Percentiles rank a stretch among this genome's conserved stretches.
These are phyloP conservation scores for Columbina picui DNA, from an alignment of 2,113 vertebrate genomes.

Conservation along the genomic window DNA sequence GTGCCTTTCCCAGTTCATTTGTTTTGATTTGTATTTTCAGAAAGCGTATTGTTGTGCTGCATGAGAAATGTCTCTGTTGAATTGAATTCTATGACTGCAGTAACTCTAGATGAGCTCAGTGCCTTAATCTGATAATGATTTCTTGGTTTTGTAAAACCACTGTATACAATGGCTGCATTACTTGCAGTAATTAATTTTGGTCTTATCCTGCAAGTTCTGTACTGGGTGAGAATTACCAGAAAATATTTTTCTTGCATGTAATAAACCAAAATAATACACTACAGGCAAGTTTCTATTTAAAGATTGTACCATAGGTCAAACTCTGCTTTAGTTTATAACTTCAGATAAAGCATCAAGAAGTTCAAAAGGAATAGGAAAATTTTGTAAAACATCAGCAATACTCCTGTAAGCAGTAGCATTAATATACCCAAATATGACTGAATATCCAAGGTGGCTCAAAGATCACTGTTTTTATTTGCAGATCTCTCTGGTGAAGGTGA, in stretches of 20 bases:
- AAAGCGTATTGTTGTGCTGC: neutral
- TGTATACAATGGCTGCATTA: neutral
- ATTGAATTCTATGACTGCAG: neutral
- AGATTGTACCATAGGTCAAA: neutral
- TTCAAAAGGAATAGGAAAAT: neutral
- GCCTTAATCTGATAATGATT: neutral
- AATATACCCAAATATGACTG: neutral
- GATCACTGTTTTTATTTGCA: neutral
- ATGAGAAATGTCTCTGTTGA: neutral
- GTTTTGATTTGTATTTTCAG: conserved; percentile 27
- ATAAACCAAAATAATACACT: neutral
- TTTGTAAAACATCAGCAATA: neutral
- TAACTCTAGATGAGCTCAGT: neutral
- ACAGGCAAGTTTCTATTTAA: neutral
- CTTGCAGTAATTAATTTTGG: neutral
- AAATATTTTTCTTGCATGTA: neutral
- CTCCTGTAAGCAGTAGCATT: neutral
- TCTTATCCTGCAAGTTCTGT: neutral
- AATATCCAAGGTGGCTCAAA: neutral
- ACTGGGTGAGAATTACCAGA: neutral
- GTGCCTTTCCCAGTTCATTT: neutral
- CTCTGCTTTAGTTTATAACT: neutral
- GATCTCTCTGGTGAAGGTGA: neutral
- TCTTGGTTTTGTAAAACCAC: neutral
- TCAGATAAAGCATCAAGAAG: neutral